Evolutionary conservation across 2,888 invertebrate species (phyloP), one percentile per base, ranked within the genome.

Genomic region (Argynnis bischoffii): DNA sequence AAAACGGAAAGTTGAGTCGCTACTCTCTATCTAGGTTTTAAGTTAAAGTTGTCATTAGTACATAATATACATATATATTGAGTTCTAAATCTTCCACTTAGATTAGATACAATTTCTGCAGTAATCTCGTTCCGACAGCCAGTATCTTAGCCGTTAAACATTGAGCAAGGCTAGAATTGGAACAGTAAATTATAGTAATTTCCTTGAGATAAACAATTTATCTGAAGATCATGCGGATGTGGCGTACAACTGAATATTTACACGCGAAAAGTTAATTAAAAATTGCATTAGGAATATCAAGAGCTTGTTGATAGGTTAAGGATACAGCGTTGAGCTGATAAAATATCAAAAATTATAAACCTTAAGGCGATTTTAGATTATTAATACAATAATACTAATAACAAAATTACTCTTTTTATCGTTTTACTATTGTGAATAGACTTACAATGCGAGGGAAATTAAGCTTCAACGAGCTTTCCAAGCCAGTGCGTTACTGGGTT

Each of bases 151-250:
- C 63, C 57, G 57, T 63, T 46, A 59, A 66, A 48, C 55, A 69
- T 70, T 68, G 64, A 70, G 60, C 68, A 71, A 74, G 70, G 59
- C 60, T 69, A 63, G 70, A 74, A 74, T 67, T 71, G 31, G 73
- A 67, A 70, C 72, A 63, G 66, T 60, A 56, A 70, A 72, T 69
- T 74, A 69, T 66, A 63, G 72, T 64, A 69, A 71, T 73, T 75
- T 69, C 67, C 67, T 66, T 56, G 41, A 64, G 66, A 68, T 59
- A 63, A 41, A 59, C 64, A 69, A 67, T 74, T 67, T 64, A 68
- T 61, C 61, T 46, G 57, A 63, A 68, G 64, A 71, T 63, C 54
- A 63, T 63, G 57, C 48, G 57, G 69, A 71, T 72, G 72, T 69
- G 55, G 31, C 21, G 13, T n/a, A 53, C 61, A 63, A 63, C 65